Evolutionary conservation across 2,113 vertebrate genomes (phyloP).

Genomic region (Engystomops pustulosus): DNA sequence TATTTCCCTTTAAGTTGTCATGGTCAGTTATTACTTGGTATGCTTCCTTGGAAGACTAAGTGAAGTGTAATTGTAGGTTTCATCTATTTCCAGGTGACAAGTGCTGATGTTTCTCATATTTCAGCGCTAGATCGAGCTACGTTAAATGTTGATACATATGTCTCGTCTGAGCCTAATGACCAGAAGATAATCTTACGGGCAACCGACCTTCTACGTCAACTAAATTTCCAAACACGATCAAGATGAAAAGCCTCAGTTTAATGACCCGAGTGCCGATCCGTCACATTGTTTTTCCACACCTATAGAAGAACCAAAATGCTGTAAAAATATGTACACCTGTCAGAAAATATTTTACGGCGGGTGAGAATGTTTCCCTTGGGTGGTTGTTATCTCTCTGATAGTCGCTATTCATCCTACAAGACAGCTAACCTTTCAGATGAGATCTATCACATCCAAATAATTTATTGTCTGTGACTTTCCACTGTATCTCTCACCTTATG

Average conservation of each 20-base stretch:
- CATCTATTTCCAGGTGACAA: constrained; percentile 22
- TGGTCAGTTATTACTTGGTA: not conserved
- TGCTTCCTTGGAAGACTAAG: not conserved
- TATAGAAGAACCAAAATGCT: constrained; percentile 32
- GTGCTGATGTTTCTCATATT: not conserved
- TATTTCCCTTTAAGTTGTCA: not conserved
- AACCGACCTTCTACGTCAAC: constrained; percentile 28
- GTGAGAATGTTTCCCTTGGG: constrained; percentile 45
- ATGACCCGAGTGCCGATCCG: constrained; percentile 17
- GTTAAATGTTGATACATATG: constrained; percentile 34
- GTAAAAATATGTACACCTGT: constrained; percentile 38
- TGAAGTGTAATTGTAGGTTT: constrained; percentile 8
- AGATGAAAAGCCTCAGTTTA: constrained; percentile 28
- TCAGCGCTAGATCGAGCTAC: not conserved
- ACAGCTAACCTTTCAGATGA: constrained; percentile 50
- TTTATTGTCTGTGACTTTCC: constrained; percentile 50
- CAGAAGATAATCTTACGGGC: constrained; percentile 29
- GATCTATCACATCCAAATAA: constrained; percentile 48
- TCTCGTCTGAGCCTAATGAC: constrained; percentile 11
- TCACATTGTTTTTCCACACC: constrained; percentile 51
- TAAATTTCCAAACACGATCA: constrained; percentile 10
- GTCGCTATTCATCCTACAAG: constrained; percentile 39
- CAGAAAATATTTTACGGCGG: constrained; percentile 53
- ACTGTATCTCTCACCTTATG: constrained; percentile 32
- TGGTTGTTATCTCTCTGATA: constrained; percentile 49